These are phyloP conservation scores for Drosophila nikananu DNA, from an alignment of 1,140 invertebrate species.

Conservation along the genomic window DNA sequence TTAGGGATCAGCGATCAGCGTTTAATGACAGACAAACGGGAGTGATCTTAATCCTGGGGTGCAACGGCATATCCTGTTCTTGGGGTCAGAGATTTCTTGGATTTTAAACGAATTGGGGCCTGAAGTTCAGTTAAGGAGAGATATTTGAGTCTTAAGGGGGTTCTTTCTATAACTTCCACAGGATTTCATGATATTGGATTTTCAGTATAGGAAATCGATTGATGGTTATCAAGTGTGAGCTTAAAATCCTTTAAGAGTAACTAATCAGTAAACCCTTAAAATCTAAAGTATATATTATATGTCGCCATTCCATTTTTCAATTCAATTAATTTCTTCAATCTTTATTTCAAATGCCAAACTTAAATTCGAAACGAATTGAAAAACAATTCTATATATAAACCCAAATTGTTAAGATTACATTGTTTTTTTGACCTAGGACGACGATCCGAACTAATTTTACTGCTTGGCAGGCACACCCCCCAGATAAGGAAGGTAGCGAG, in stretches of 20 bases:
- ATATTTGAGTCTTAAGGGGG: not conserved
- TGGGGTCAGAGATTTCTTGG: conserved; percentile 1
- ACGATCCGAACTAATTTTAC: conserved; percentile 23
- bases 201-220: no score
- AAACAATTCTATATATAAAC: conserved; percentile 4
- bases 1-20: conserved; percentile 20
- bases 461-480: conserved; percentile 20
- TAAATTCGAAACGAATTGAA: not conserved
- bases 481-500: conserved; percentile 13
- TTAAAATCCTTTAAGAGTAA: no score
- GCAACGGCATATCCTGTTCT: conserved; percentile 23
- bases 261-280: no score
- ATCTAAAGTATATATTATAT: no score
- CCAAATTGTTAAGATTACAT: conserved; percentile 4
- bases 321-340: no score
- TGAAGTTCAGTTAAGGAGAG: not conserved
- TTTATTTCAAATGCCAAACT: not conserved
- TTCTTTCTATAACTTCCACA: not conserved
- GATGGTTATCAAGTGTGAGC: no score
- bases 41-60: conserved; percentile 35
- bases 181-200: no score
- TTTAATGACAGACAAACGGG: conserved; percentile 24
- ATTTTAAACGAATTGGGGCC: not conserved
- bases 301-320: no score
- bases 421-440: conserved; percentile 30